phyloP scores from a whole-genome alignment of 2,888 invertebrate genomes.

The Sphecodes monilicornis region DNA sequence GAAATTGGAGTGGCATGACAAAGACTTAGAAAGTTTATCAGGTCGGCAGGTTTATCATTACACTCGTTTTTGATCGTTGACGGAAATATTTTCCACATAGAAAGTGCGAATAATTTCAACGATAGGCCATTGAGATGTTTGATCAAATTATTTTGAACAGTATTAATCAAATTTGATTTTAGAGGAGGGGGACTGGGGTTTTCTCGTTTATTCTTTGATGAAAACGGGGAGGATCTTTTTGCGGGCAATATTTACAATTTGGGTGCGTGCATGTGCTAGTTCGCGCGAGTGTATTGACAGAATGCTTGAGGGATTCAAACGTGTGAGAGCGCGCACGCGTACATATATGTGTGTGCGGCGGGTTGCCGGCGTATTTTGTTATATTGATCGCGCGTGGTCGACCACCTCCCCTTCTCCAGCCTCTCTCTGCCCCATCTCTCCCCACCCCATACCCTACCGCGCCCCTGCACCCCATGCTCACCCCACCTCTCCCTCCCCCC shows the following conservation, averaged over 20 bases:
- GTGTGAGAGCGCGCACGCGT: conserved; percentile 58
- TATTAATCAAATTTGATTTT: background rate
- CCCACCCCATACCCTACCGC: conserved; percentile 70
- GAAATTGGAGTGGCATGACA: too few species aligned
- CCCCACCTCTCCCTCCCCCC: too few species aligned
- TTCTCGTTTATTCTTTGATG: background rate
- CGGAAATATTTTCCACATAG: background rate
- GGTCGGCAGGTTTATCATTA: too few species aligned
- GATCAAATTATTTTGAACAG: background rate
- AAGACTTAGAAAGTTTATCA: too few species aligned
- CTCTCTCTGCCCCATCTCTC: conserved; percentile 75
- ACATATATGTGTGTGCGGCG: conserved; percentile 72
- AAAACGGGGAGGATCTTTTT: background rate
- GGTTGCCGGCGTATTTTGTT: conserved; percentile 84
- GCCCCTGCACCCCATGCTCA: conserved; percentile 65
- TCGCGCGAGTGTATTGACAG: conserved; percentile 45
- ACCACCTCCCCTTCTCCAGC: conserved; percentile 77
- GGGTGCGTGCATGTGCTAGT: conserved; percentile 17
- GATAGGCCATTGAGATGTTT: background rate
- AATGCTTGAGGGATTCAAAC: conserved; percentile 36
- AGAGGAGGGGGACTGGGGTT: background rate
- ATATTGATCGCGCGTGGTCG: conserved; percentile 84
- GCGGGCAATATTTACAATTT: conserved; percentile 58
- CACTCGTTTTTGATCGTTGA: too few species aligned
- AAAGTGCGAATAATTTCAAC: background rate